Evolutionary conservation across 2,797 vertebrate species (phyloP).

Genomic region (Enteromius mattozi): DNA sequence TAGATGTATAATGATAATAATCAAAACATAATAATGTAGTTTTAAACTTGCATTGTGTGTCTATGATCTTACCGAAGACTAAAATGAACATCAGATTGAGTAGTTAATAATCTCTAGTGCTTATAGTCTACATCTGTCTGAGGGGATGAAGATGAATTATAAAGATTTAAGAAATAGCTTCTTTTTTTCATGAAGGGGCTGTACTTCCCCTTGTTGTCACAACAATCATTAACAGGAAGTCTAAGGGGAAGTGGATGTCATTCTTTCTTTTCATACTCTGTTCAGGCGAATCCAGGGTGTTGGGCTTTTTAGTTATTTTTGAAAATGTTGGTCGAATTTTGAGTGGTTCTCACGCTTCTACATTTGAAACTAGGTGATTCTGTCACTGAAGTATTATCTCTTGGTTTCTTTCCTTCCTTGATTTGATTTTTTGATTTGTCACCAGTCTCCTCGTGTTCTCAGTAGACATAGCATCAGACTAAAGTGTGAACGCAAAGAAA

Average conservation of each 20-base stretch:
- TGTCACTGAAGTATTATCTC: slow-evolving; percentile 42
- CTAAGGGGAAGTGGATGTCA: slow-evolving; percentile 69
- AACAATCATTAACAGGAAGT: slow-evolving; percentile 73
- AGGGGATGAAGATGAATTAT: not conserved
- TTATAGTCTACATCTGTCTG: not conserved
- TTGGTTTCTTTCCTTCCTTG: slow-evolving; percentile 39
- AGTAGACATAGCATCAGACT: not conserved
- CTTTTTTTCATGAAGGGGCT: slow-evolving; percentile 44
- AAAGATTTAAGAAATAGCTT: slow-evolving; percentile 33
- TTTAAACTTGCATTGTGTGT: not conserved
- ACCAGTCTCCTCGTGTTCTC: not conserved
- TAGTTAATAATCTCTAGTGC: not conserved
- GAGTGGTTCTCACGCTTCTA: not conserved
- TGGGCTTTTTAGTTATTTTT: slow-evolving; percentile 1
- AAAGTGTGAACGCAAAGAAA: slow-evolving; percentile 23
- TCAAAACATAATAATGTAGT: not conserved
- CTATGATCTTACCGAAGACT: not conserved
- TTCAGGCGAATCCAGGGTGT: slow-evolving; percentile 42
- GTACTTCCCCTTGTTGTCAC: slow-evolving; percentile 65
- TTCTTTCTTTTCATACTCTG: slow-evolving; percentile 61
- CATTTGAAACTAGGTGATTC: not conserved
- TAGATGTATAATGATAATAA: not conserved
- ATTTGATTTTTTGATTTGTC: not conserved
- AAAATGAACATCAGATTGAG: not conserved
- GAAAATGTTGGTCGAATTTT: slow-evolving; percentile 14